phyloP scores from a whole-genome alignment of 30 jellyfish, hydroid and myxozoan genomes.

The Cassiopea xamachana region DNA sequence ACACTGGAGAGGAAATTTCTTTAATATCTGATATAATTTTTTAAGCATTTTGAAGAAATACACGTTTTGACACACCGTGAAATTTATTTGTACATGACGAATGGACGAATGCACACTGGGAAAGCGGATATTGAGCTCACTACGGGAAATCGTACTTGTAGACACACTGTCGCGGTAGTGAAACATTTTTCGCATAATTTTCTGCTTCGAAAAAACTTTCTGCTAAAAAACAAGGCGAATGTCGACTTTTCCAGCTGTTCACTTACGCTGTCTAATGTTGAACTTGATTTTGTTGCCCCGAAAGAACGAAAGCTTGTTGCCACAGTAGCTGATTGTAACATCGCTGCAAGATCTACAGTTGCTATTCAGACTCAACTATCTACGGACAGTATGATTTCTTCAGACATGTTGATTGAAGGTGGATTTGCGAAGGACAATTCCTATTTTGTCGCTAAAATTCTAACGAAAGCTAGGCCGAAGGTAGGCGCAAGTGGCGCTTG shows the following conservation, averaged over 20 bases:
- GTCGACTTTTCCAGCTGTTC: neutral
- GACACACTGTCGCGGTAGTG: neutral
- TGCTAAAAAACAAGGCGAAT: neutral
- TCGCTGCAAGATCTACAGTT: neutral
- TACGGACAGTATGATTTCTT: neutral
- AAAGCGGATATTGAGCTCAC: neutral
- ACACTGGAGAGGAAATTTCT: slow-evolving; percentile 18
- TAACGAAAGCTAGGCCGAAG: slow-evolving; percentile 12
- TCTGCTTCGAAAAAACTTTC: slow-evolving; percentile 26
- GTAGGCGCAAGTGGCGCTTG: slow-evolving; percentile 42
- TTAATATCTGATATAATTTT: neutral
- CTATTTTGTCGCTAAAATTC: neutral
- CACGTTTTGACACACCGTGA: neutral
- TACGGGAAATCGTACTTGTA: neutral
- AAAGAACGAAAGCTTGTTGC: neutral
- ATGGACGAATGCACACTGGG: neutral
- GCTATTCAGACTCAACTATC: neutral
- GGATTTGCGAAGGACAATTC: slow-evolving; percentile 8
- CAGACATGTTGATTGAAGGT: neutral
- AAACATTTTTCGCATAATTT: neutral
- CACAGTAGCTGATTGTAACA: neutral
- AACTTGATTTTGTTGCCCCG: neutral
- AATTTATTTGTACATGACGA: neutral
- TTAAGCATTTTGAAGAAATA: neutral
- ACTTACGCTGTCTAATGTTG: neutral